A percentile compares a stretch with the other conserved stretches of the same genome.
These are phyloP conservation scores for Amiota minor DNA, from an alignment of 2,888 invertebrate genomes.

Conservation along the genomic window DNA sequence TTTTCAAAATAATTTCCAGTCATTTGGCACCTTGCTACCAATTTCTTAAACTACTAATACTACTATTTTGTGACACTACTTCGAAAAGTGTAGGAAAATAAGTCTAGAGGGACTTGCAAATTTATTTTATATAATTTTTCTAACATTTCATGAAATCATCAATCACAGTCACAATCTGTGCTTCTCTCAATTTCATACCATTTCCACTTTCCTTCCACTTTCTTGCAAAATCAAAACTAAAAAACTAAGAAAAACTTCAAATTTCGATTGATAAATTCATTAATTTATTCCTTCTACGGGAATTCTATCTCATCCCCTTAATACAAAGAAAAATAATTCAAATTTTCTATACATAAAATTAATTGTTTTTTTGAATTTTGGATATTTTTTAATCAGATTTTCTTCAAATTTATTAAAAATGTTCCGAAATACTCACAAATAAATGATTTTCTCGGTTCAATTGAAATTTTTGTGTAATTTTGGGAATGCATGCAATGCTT, in stretches of 20 bases:
- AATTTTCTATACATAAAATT: background rate
- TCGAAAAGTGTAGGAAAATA: too few species aligned
- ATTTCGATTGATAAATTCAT: background rate
- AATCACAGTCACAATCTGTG: too few species aligned
- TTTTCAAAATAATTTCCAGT: too few species aligned
- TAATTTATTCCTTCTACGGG: background rate
- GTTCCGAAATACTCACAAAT: background rate
- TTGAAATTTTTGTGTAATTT: background rate
- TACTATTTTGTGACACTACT: too few species aligned
- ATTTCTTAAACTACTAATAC: too few species aligned
- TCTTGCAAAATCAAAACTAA: slow-evolving; percentile 22
- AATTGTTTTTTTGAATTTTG: background rate
- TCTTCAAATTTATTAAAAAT: background rate
- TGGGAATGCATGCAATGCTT: background rate
- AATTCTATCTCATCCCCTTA: background rate
- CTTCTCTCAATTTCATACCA: too few species aligned
- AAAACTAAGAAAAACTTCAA: slow-evolving; percentile 25
- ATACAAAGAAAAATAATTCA: slow-evolving; percentile 26
- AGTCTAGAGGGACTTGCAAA: too few species aligned
- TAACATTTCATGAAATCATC: too few species aligned
- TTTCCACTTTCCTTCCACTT: too few species aligned
- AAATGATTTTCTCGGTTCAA: background rate
- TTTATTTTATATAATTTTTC: too few species aligned
- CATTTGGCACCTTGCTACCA: too few species aligned
- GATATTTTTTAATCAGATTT: background rate